Conservation (phyloP, 2,113 vertebrate species). For the Nesoenas mayeri region DNA sequence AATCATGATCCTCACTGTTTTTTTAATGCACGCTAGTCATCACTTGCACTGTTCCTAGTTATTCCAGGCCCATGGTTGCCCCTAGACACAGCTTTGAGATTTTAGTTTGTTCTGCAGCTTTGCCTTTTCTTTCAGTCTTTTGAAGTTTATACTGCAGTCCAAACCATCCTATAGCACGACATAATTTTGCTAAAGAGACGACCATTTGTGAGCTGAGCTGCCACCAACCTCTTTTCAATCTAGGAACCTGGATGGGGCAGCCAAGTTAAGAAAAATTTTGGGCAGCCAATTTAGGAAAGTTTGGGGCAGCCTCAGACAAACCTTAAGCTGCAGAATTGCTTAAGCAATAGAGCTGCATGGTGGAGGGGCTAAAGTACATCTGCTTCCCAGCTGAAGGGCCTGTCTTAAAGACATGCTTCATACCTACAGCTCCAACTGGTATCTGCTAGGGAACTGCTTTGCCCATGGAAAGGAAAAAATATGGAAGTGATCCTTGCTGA, state of each 20-base stretch:
- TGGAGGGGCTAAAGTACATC: not conserved
- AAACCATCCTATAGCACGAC: not conserved
- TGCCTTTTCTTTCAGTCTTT: not conserved
- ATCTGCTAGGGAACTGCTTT: not conserved
- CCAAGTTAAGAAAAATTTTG: not conserved
- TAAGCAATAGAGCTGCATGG: accelerated
- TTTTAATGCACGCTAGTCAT: not conserved
- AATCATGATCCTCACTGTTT: not conserved
- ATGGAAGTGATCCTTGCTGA: not conserved
- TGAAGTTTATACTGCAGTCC: not conserved
- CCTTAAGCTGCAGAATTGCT: not conserved
- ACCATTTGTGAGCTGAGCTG: not conserved
- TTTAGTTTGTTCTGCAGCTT: not conserved
- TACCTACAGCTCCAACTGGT: not conserved
- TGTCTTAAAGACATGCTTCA: not conserved
- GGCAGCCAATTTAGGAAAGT: not conserved
- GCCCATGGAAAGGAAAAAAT: not conserved
- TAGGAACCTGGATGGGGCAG: not conserved
- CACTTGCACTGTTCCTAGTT: not conserved
- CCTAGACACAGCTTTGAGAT: not conserved
- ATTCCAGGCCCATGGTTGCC: not conserved
- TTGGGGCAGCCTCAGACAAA: not conserved
- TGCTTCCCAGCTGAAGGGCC: not conserved
- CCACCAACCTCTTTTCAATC: not conserved
- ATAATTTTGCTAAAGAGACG: not conserved